Conservation (phyloP, 1,140 invertebrate genomes). For the Formica exsecta region DNA sequence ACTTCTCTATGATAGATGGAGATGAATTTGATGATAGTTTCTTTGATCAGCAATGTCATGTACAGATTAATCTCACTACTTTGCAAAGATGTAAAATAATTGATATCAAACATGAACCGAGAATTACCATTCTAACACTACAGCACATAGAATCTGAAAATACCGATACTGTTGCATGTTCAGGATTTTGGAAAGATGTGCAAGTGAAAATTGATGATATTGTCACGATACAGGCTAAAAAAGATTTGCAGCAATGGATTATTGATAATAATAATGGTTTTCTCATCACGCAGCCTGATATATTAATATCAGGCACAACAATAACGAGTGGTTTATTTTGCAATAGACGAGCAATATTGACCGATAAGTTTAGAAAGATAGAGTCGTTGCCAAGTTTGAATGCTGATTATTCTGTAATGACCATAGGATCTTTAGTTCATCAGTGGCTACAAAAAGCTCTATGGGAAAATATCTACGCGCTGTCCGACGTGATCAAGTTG, state of each 20-base stretch:
- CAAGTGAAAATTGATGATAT: slow-evolving; percentile 84
- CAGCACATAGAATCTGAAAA: slow-evolving; percentile 78
- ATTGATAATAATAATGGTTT: slow-evolving; percentile 88
- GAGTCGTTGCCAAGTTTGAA: slow-evolving; percentile 88
- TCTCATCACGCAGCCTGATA: slow-evolving; percentile 93
- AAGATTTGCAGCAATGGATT: slow-evolving; percentile 82
- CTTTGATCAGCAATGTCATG: slow-evolving; percentile 79
- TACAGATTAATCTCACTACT: slow-evolving; percentile 82
- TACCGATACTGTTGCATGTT: slow-evolving; percentile 81
- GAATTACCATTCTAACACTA: slow-evolving; percentile 80
- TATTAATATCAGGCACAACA: slow-evolving; percentile 94
- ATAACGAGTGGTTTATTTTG: slow-evolving; percentile 95
- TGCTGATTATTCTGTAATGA: slow-evolving; percentile 86
- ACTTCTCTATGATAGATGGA: not conserved
- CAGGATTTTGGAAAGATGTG: slow-evolving; percentile 84
- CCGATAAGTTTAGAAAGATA: slow-evolving; percentile 91
- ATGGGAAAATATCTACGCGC: slow-evolving; percentile 70
- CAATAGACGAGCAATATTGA: slow-evolving; percentile 92
- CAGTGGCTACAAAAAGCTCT: slow-evolving; percentile 89
- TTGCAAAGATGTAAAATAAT: slow-evolving; percentile 86
- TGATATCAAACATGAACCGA: slow-evolving; percentile 72
- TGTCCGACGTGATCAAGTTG: slow-evolving; percentile 75
- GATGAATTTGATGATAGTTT: slow-evolving; percentile 77
- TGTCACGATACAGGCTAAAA: slow-evolving; percentile 85
- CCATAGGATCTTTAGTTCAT: slow-evolving; percentile 91